Evolutionary conservation across 1,140 invertebrate species (phyloP), one percentile per base, ranked within the genome.

Genomic region (Brachionus rubens): DNA sequence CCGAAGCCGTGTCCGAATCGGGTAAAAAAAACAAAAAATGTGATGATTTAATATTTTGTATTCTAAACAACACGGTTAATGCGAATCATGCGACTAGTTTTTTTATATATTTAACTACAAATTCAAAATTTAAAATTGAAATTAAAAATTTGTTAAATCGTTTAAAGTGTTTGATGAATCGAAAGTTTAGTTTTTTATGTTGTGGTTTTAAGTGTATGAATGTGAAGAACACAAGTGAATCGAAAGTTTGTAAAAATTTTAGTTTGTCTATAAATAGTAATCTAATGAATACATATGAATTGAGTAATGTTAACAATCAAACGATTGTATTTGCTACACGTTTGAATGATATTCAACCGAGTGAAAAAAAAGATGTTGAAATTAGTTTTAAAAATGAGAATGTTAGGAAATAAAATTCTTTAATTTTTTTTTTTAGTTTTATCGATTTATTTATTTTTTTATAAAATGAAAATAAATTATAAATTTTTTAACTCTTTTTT

Each of bases 91-190:
- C 68, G 24, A 72, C 68, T 3, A 72, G 68, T 54, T 72, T 72
- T 72, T 72, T 72, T 40, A 72, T 72, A 28, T 72, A 72, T 72
- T 50, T 54, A 36, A 54, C 46, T 6, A 72, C 68, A 48, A 72
- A 72, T 72, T 72, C 68, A 54, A 72, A 72, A 30, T 72, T 72
- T 72, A 48, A 72, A 41, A 54, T 33, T 33, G 68, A 72, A 24
- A 48, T 72, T 19, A 48, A 72, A 40, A 24, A 3, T 16, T 16
- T 72, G 68, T 19, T 72, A n/a, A 40, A 54, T 28, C 16, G n/a
- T 16, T 1, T 33, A 3, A 72, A n/a, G 40, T 21, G n/a, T 43
- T 16, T 24, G 12, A 21, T 65, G 33, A 19, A 14, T 65, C 12
- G 59, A 14, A 65, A 65, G 41, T 65, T 65, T 43, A 65, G 40